These are phyloP conservation scores for Pardalotus punctatus DNA, from an alignment of 2,113 vertebrate species.

Conservation along the genomic window DNA sequence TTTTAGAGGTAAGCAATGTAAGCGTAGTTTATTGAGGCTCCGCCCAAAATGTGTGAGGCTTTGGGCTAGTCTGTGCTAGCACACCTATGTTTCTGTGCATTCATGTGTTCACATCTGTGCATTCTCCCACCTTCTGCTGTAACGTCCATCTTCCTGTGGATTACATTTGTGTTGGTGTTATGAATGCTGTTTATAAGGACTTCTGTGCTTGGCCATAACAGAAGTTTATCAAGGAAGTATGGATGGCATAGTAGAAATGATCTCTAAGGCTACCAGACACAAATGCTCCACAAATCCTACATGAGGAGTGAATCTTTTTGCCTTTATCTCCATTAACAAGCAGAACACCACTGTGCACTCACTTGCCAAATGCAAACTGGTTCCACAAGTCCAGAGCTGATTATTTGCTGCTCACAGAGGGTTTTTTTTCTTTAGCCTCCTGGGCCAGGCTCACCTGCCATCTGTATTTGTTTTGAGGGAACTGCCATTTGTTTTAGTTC, in stretches of 20 bases:
- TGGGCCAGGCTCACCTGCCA: neutral
- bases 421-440: neutral
- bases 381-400: neutral
- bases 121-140: neutral
- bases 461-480: neutral
- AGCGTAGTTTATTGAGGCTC: neutral
- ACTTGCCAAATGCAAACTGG: neutral
- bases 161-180: neutral
- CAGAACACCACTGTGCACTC: neutral
- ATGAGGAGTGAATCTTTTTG: neutral
- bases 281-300: neutral
- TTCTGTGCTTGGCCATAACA: neutral
- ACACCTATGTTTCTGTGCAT: neutral
- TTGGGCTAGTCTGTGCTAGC: neutral
- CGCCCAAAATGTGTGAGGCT: neutral
- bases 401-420: neutral
- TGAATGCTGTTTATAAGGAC: neutral
- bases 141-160: neutral
- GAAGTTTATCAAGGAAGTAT: neutral
- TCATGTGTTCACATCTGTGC: fast-evolving
- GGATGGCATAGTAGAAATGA: neutral
- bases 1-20: neutral
- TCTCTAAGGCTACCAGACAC: neutral
- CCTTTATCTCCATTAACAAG: neutral
- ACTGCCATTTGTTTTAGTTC: neutral